Evolutionary conservation across 2,797 vertebrate genomes (phyloP).

Genomic region (Choloepus didactylus): DNA sequence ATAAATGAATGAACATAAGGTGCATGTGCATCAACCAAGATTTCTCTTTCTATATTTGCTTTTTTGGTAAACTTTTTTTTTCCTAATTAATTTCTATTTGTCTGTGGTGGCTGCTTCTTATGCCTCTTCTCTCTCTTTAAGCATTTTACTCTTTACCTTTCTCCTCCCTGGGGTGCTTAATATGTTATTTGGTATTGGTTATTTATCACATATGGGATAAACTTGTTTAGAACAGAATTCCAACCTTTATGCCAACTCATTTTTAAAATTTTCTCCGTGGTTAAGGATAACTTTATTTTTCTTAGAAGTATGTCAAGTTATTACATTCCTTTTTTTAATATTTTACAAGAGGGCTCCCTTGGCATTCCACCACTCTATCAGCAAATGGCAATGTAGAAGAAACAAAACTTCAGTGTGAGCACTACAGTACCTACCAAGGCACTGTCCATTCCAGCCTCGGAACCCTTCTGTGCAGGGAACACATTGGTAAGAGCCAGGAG

Average conservation of each 20-base stretch:
- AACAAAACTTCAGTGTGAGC: neutral
- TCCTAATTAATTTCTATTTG: neutral
- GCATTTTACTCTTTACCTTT: neutral
- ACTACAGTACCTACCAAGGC: conserved; percentile 91
- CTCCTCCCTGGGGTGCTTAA: neutral
- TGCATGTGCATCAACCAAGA: too few relatives aligned
- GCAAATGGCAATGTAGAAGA: neutral
- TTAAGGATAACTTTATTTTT: conserved; percentile 11
- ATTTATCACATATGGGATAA: neutral
- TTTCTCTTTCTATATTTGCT: neutral
- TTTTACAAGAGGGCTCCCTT: conserved; percentile 18
- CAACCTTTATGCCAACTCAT: neutral
- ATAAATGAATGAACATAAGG: neutral
- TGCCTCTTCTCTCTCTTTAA: neutral
- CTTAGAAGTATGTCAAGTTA: neutral
- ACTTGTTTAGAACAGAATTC: conserved; percentile 1
- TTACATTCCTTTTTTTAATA: neutral
- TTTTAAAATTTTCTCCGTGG: conserved; percentile 9
- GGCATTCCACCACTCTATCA: neutral
- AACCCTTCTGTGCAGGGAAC: conserved; percentile 93
- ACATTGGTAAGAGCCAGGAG: conserved; percentile 93
- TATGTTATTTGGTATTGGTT: neutral
- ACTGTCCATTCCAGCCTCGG: conserved; percentile 92
- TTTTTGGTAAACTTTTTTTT: neutral
- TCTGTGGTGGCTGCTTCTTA: neutral